These are phyloP conservation scores for Pica pica DNA, from an alignment of 2,113 vertebrate genomes.

Conservation along the genomic window DNA sequence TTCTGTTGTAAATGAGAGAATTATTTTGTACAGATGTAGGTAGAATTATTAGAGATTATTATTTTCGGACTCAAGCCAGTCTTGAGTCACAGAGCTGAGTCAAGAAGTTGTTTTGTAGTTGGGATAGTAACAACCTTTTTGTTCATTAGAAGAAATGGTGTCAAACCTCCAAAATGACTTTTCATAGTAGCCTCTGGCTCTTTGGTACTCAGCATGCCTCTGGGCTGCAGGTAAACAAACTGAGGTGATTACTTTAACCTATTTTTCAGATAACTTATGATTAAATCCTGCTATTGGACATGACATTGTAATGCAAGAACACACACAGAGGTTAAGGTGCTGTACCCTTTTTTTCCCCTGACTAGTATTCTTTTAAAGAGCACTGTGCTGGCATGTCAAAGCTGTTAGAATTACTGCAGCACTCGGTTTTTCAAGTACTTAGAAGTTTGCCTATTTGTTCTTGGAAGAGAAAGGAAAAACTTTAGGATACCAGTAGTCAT, in stretches of 20 bases:
- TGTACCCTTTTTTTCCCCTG: fast-evolving
- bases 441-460: neutral
- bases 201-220: neutral
- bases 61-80: neutral
- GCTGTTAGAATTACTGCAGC: neutral
- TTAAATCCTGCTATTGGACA: neutral
- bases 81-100: neutral
- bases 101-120: neutral
- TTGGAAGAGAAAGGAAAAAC: neutral
- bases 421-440: neutral
- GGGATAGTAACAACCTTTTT: neutral
- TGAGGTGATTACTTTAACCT: neutral
- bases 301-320: neutral
- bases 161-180: neutral
- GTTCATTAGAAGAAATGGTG: neutral
- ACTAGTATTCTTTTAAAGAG: neutral
- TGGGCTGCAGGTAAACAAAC: neutral
- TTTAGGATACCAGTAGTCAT: neutral
- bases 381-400: neutral
- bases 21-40: neutral
- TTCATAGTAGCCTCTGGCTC: neutral
- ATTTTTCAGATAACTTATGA: neutral
- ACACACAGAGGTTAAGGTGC: neutral
- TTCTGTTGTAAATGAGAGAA: neutral
- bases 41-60: neutral